Evolutionary conservation across 1,140 invertebrate species (phyloP).

Genomic region (Drosophila sturtevanti): DNA sequence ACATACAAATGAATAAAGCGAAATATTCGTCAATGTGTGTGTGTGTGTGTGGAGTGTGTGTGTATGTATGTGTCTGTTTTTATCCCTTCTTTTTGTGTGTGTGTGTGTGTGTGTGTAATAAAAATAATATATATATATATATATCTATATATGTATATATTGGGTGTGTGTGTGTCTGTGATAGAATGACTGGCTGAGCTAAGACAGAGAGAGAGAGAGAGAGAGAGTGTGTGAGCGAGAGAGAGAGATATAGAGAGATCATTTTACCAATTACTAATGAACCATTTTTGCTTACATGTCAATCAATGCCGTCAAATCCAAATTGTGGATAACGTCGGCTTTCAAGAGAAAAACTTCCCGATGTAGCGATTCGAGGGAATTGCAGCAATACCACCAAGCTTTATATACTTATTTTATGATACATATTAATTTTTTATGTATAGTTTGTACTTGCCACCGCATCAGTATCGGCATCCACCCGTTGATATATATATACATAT

Average conservation of each 20-base stretch:
- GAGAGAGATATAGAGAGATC: background rate
- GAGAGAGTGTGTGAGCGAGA: background rate
- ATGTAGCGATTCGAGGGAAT: background rate
- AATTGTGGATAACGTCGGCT: background rate
- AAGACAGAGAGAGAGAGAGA: background rate
- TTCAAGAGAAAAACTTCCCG: conserved; percentile 6
- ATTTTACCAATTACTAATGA: background rate
- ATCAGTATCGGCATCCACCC: background rate
- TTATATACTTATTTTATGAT: background rate
- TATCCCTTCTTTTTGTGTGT: background rate
- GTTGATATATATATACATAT: background rate
- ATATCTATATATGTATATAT: background rate
- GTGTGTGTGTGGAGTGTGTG: background rate
- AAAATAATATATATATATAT: too few species aligned
- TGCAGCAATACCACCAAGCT: conserved; percentile 1
- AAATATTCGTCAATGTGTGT: background rate
- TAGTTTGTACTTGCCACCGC: background rate
- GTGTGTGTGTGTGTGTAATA: background rate
- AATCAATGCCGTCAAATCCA: background rate
- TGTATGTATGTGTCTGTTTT: background rate
- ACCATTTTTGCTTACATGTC: conserved; percentile 1
- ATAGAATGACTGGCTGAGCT: background rate
- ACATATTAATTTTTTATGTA: background rate
- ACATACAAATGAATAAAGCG: conserved; percentile 6
- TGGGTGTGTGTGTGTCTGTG: background rate